A percentile compares a stretch with the other conserved stretches of the same genome.
Evolutionary conservation across 2,888 invertebrate species (phyloP).

Genomic region (Myathropa florea): DNA sequence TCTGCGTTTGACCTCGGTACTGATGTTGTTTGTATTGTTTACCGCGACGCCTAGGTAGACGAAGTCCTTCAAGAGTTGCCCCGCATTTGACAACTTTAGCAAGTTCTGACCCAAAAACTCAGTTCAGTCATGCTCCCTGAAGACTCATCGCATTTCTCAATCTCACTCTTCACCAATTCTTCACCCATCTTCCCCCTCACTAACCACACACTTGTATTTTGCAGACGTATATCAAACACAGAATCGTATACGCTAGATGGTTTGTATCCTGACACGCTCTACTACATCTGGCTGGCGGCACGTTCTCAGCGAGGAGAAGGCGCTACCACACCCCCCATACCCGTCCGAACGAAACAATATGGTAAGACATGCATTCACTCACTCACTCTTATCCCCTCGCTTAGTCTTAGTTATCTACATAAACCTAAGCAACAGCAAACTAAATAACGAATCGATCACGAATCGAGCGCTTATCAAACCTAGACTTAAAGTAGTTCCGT

Average conservation of each 20-base stretch:
- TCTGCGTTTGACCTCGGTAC: too few species aligned
- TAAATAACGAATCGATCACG: constrained; percentile 6
- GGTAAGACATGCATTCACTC: constrained; percentile 86
- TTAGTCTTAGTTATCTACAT: constrained; percentile 62
- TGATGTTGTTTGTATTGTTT: too few species aligned
- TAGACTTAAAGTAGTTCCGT: constrained; percentile 64
- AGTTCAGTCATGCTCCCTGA: too few species aligned
- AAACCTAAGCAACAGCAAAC: constrained; percentile 40
- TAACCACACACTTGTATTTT: background rate
- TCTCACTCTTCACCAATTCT: background rate
- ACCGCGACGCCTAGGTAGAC: too few species aligned
- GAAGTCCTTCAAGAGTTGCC: too few species aligned
- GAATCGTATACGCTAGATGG: constrained; percentile 94
- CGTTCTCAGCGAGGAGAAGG: constrained; percentile 96
- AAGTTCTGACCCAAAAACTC: too few species aligned
- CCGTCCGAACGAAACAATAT: constrained; percentile 97
- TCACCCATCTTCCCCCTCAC: background rate
- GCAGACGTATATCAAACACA: constrained; percentile 88
- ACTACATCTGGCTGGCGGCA: constrained; percentile 98
- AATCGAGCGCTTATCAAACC: constrained; percentile 47
- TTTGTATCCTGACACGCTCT: constrained; percentile 96
- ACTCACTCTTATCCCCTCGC: constrained; percentile 43
- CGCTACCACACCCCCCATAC: constrained; percentile 95
- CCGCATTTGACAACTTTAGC: too few species aligned
- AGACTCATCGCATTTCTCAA: background rate